phyloP scores from a whole-genome alignment of 1,140 invertebrate genomes.

The Anastrepha ludens region DNA sequence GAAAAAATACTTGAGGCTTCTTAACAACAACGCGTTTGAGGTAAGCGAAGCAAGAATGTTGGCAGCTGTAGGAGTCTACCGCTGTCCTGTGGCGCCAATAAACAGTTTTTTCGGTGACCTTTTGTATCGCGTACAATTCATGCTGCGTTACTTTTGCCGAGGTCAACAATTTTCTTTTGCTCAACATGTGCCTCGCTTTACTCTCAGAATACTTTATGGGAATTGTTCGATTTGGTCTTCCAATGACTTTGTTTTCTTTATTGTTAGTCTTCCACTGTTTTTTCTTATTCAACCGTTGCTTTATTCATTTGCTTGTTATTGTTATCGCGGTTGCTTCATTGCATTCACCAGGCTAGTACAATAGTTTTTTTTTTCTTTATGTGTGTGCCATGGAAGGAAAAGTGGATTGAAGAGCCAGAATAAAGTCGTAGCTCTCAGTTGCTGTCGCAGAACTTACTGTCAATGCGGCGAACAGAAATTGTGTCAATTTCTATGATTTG shows the following conservation, averaged over 20 bases:
- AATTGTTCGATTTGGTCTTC: background rate
- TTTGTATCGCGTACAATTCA: background rate
- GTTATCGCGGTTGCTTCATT: constrained; percentile 22
- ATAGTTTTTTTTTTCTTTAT: too few relatives aligned
- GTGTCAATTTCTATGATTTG: too few relatives aligned
- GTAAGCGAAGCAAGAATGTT: background rate
- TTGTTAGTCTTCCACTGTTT: background rate
- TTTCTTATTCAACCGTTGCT: constrained; percentile 2
- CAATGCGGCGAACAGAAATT: too few relatives aligned
- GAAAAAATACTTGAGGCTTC: background rate
- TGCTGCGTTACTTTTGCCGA: constrained; percentile 24
- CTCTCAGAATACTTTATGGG: background rate
- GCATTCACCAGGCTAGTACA: background rate
- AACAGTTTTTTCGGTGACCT: constrained; percentile 16
- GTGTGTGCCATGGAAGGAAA: too few relatives aligned
- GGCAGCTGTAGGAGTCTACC: background rate
- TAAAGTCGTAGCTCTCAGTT: too few relatives aligned
- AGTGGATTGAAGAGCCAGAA: too few relatives aligned
- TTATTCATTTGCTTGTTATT: constrained; percentile 26
- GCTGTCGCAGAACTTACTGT: too few relatives aligned
- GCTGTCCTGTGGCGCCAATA: constrained; percentile 34
- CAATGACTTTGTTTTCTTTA: background rate
- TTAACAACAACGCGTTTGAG: background rate
- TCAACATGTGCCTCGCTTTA: background rate
- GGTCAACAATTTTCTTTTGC: background rate